A percentile compares a stretch with the other conserved stretches of the same genome.
phyloP scores from a whole-genome alignment of 2,888 invertebrate species.

The Rhaphigaster nebulosa region DNA sequence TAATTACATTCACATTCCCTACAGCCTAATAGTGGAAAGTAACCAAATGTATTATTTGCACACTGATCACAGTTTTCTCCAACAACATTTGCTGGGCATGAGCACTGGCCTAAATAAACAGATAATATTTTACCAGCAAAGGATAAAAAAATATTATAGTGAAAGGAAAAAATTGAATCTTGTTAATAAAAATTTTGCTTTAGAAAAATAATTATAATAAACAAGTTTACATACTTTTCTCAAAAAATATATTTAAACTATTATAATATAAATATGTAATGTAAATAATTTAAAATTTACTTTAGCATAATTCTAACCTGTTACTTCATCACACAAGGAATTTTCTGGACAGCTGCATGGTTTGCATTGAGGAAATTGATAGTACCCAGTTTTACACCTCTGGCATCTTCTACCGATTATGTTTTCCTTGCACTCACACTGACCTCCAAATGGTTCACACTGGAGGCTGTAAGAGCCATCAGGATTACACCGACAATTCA shows the following conservation, averaged over 20 bases:
- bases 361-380: constrained; percentile 94
- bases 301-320: constrained; percentile 69
- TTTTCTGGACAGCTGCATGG: constrained; percentile 89
- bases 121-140: neutral
- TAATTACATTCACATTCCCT: constrained; percentile 93
- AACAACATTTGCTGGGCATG: constrained; percentile 91
- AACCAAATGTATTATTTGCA: constrained; percentile 89
- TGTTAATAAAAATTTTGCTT: neutral
- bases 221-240: neutral
- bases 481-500: constrained; percentile 90
- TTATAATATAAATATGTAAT: neutral
- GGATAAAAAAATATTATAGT: neutral
- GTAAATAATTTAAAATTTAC: neutral
- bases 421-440: constrained; percentile 92
- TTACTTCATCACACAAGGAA: constrained; percentile 83
- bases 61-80: constrained; percentile 93
- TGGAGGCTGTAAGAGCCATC: constrained; percentile 89
- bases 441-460: constrained; percentile 95
- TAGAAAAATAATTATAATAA: neutral
- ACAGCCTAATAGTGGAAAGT: constrained; percentile 94
- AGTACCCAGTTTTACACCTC: constrained; percentile 89
- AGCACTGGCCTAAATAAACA: constrained; percentile 78
- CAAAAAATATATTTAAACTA: neutral
- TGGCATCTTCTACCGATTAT: constrained; percentile 92
- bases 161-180: neutral